Conservation (phyloP, 2,113 vertebrate genomes). For the Opisthocomus hoazin region DNA sequence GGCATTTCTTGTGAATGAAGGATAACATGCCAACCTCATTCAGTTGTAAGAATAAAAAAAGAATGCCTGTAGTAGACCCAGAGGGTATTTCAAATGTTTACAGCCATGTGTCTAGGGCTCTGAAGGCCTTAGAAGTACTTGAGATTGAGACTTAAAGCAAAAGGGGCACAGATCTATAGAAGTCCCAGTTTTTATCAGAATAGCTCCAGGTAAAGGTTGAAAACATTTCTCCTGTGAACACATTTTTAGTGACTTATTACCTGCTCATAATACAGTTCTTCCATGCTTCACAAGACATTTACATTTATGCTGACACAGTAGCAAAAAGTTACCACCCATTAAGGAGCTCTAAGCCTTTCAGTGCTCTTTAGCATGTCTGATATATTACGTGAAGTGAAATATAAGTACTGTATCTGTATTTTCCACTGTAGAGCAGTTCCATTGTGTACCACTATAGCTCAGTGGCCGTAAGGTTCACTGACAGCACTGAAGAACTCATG, state of each 20-base stretch:
- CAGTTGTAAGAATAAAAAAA: slow-evolving; percentile 10
- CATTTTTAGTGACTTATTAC: slow-evolving; percentile 11
- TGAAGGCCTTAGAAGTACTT: slow-evolving; percentile 22
- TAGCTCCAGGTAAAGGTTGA: slow-evolving; percentile 28
- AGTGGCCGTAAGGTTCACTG: not conserved
- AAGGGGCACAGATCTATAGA: not conserved
- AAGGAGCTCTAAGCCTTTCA: slow-evolving; percentile 3
- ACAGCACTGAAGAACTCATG: not conserved
- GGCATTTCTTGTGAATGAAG: not conserved
- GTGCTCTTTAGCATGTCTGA: not conserved
- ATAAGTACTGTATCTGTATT: not conserved
- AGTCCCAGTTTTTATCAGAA: slow-evolving; percentile 11
- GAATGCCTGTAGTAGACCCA: not conserved
- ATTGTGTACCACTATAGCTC: not conserved
- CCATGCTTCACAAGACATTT: not conserved
- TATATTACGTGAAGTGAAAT: not conserved
- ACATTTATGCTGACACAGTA: not conserved
- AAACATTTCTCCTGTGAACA: not conserved
- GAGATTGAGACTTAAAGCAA: slow-evolving; percentile 14
- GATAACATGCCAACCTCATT: not conserved
- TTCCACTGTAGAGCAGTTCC: not conserved
- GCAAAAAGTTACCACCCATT: not conserved
- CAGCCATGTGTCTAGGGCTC: not conserved
- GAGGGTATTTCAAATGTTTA: slow-evolving; percentile 37
- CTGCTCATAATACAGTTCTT: not conserved